Base-by-base conservation (phyloP, 2,797 vertebrate genomes). In the Fratercula arctica region DNA sequence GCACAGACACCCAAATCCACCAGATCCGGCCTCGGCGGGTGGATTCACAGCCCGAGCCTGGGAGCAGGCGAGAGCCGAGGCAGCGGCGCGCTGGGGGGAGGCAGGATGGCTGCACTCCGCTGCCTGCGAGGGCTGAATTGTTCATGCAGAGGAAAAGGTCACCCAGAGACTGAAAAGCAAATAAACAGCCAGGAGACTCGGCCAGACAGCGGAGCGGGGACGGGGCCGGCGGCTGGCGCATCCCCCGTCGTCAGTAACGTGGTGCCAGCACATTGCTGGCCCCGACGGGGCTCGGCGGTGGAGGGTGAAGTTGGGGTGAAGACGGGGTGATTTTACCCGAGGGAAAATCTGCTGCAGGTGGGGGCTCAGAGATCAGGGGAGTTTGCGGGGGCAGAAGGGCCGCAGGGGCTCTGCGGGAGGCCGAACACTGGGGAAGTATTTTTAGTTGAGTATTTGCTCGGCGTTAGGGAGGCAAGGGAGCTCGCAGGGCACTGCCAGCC, bases 11-110 rank as follows among this genome's bases (percentile, higher is more conserved):
- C 21, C 12, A 16, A 8, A 33, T 21, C 31, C 57, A 35, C 57
- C 60, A 35, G 20, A 16, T 13, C 33, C 37, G 12, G 10, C 29
- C 41, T 39, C 2, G 0, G 53, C 0, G 12, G 48, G 45, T 9
- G 33, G 51, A 29, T 84, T 88, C 45, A 14, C 33, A 51, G 53
- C 48, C 78, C 33, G 72, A 31, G 37, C 50, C 73, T 16, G 73
- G 53, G 39, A 61, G 33, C 74, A 45, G 73, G 16, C 5, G 37
- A 68, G 72, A 11, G 21, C 61, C 0, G 3, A 74, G 87, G 24
- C 56, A 43, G 56, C 1, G 2, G 48, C 0, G 0, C 4, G 35
- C 1, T 11, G 18, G 25, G 25, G 69, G 67, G 70, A 50, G 25
- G 51, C 14, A 16, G 61, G 90, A 43, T 16, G 54, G 61, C 20